Evolutionary conservation across 2,797 vertebrate genomes (phyloP).

Genomic region (Betta splendens): DNA sequence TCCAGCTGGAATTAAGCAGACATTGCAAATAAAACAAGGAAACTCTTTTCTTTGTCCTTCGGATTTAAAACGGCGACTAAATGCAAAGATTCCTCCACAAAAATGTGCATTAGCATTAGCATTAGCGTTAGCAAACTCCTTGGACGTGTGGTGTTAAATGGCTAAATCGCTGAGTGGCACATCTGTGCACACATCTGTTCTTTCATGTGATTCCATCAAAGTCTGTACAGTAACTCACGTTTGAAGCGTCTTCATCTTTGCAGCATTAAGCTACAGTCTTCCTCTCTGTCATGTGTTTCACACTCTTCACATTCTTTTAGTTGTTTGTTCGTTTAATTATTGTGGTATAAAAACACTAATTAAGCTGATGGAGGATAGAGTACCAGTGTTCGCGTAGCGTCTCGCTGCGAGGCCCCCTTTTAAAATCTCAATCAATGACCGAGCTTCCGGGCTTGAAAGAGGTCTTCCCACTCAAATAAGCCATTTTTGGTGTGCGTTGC

Average conservation of each 20-base stretch:
- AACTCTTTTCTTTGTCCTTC: not conserved
- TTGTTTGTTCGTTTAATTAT: too few relatives aligned
- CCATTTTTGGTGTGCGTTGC: not conserved
- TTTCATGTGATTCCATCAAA: too few relatives aligned
- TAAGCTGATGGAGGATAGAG: not conserved
- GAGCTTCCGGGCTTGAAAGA: not conserved
- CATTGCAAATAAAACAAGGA: not conserved
- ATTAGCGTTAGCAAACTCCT: not conserved
- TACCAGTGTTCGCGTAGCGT: not conserved
- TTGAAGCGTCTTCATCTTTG: not conserved
- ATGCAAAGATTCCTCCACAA: not conserved
- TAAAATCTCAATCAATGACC: conserved; percentile 9
- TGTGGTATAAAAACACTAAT: not conserved
- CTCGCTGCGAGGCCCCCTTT: conserved; percentile 5
- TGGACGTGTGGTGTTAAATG: not conserved
- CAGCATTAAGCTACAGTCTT: not conserved
- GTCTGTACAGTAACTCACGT: too few relatives aligned
- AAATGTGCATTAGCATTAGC: too few relatives aligned
- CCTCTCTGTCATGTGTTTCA: not conserved
- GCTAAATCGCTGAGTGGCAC: not conserved
- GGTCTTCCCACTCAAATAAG: not conserved
- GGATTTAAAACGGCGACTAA: not conserved
- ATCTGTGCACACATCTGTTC: not conserved
- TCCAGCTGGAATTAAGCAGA: not conserved
- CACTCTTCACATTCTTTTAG: not conserved